Evolutionary conservation across 2,113 vertebrate species (phyloP).

Genomic region (Carassius gibelio): DNA sequence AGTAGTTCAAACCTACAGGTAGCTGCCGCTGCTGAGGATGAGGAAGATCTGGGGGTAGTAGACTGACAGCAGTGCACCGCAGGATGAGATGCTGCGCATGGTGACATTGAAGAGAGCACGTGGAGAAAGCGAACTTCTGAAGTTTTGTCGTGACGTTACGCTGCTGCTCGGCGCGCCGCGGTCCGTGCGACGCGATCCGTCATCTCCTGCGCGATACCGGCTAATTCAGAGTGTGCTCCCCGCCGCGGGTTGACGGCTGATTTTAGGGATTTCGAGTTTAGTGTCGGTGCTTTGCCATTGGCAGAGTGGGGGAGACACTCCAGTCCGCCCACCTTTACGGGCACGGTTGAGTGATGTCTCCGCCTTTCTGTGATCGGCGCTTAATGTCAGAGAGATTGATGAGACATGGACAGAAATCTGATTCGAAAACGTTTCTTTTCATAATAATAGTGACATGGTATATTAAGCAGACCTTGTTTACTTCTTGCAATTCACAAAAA

Average conservation of each 20-base stretch:
- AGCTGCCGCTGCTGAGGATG: conserved; percentile 96
- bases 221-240: conserved; percentile 71
- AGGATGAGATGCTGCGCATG: conserved; percentile 92
- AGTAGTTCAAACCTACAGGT: conserved; percentile 83
- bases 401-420: conserved; percentile 25
- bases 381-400: conserved; percentile 22
- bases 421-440: background rate
- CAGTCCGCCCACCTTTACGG: conserved; percentile 76
- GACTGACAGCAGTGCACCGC: conserved; percentile 91
- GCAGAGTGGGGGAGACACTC: conserved; percentile 69
- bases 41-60: conserved; percentile 98
- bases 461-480: background rate
- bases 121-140: conserved; percentile 47
- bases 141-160: conserved; percentile 70
- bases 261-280: conserved; percentile 76
- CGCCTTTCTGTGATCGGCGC: conserved; percentile 31
- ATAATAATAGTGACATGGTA: background rate
- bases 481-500: background rate
- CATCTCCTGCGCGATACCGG: conserved; percentile 80
- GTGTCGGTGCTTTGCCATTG: conserved; percentile 77
- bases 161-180: conserved; percentile 76
- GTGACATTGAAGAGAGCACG: conserved; percentile 74
- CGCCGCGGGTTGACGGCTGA: conserved; percentile 71
- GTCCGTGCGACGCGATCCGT: conserved; percentile 78
- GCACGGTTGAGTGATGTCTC: conserved; percentile 70